Base-by-base conservation (phyloP, 2,113 vertebrate genomes). In the Bos indicus region DNA sequence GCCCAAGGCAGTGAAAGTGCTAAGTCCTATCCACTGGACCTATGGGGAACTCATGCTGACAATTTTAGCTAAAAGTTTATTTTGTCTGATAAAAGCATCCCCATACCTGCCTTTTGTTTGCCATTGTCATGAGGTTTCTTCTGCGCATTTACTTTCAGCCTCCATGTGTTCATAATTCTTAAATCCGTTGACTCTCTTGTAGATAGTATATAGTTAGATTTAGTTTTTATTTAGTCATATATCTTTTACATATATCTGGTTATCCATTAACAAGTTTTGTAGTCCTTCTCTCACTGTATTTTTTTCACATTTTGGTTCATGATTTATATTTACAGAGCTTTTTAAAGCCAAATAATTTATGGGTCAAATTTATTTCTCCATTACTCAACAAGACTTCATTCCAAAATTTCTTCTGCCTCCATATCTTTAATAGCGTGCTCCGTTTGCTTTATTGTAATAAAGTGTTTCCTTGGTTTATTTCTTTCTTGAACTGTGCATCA, bases 391-490 rank as follows among this genome's bases (percentile, higher is more conserved):
- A 46, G 40, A 26, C 28, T 7, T 46, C 40, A 28, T 46, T 78
- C 26, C 43, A 78, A 48, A 48, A 78, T 78, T 48, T 78, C 77
- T 48, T 78, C 4, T 78, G 17, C 43, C 14, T 48, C 13, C 36
- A 1, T 46, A 43, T 43, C 11, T 25, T 77, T 43, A 43, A 77
- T 14, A 77, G 19, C 0, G 0, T 77, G 71, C 5, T 13, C 23
- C 11, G 0, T 77, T 43, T 40, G 25, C 7, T 48, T 48, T 48
- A 28, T 48, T 78, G 25, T 46, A 78, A 7, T 30, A 28, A 46
- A 78, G 28, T 48, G 2, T 17, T 46, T 78, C 26, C 77, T 78
- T 48, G 43, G 43, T 28, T 78, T 48, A 78, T 48, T 78, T 48
- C 26, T 78, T 78, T 48, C 26, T 48, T 78, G 25, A 48, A 77